Percentiles rank a stretch among this genome's conserved stretches.
Evolutionary conservation across 2,113 vertebrate genomes (phyloP).

Genomic region (Solea solea): DNA sequence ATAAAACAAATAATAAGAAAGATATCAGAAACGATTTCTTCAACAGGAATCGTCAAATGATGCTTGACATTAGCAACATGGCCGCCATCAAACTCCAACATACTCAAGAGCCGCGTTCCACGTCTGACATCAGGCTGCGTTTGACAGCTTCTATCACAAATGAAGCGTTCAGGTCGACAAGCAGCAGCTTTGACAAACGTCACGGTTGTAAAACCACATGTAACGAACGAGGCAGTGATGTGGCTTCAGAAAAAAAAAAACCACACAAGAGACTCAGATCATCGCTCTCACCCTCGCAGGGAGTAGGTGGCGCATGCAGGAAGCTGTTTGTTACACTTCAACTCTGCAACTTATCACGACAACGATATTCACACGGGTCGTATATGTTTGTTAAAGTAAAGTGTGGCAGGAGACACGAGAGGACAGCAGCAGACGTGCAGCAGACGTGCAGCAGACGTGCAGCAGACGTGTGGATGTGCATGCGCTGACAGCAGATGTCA

Average conservation of each 20-base stretch:
- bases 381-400: not conserved
- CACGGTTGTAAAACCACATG: slow-evolving; percentile 22
- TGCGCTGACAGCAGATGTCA: not conserved
- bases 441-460: too few relatives aligned
- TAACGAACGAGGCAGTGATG: not conserved
- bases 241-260: slow-evolving; percentile 13
- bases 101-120: too few relatives aligned
- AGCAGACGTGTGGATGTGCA: not conserved
- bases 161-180: not conserved
- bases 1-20: too few relatives aligned
- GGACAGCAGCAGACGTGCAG: too few relatives aligned
- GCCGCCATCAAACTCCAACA: not conserved
- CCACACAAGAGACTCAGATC: not conserved
- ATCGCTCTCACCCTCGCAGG: not conserved
- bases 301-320: slow-evolving; percentile 11
- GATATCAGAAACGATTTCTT: too few relatives aligned
- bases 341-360: not conserved
- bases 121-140: too few relatives aligned
- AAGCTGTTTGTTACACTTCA: not conserved
- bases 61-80: not conserved
- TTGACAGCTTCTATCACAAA: too few relatives aligned
- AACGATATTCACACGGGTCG: too few relatives aligned
- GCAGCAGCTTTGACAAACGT: not conserved
- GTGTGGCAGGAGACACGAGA: not conserved
- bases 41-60: too few relatives aligned